Evolutionary conservation across 1,140 invertebrate species (phyloP).

Genomic region (Cryptotermes secundus): DNA sequence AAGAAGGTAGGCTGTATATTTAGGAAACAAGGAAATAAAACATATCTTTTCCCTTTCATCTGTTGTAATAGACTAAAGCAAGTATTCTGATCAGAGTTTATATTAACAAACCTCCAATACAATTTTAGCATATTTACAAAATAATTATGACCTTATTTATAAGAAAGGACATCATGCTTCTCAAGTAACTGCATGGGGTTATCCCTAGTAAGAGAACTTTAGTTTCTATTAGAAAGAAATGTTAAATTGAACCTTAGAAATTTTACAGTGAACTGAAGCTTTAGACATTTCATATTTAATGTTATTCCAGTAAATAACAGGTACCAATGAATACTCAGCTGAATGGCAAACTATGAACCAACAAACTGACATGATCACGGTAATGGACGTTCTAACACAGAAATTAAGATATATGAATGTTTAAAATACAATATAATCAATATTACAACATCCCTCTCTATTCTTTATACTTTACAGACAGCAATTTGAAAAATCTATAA

Average conservation of each 20-base stretch:
- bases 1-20: background rate
- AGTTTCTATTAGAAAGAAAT: background rate
- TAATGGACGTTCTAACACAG: no score
- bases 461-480: no score
- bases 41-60: background rate
- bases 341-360: no score
- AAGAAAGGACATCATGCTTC: background rate
- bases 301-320: no score
- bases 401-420: no score
- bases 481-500: no score
- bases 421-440: no score
- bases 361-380: no score
- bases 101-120: background rate
- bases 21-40: slow-evolving; percentile 18
- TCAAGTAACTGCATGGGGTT: background rate
- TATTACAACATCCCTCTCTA: no score
- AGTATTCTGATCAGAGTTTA: slow-evolving; percentile 17
- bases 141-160: background rate
- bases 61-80: background rate
- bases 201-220: background rate
- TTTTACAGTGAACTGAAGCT: no score
- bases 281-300: no score
- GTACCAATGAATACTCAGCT: no score
- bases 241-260: background rate
- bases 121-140: background rate